Base-by-base conservation (phyloP, 2,888 invertebrate genomes). In the Thecophora atra region DNA sequence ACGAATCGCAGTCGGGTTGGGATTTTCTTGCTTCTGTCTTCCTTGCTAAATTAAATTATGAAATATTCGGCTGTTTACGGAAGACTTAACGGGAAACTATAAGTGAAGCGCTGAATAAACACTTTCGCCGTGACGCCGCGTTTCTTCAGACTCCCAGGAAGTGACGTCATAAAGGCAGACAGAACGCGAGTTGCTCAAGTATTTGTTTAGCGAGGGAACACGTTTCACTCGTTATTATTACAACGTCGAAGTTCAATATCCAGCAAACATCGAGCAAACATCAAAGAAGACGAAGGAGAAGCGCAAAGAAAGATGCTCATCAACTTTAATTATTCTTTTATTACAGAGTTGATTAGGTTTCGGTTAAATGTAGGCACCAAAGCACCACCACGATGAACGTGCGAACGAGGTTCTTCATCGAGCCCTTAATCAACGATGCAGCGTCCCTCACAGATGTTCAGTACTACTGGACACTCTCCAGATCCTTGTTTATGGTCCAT, bases 41-140 rank as follows among this genome's bases (percentile, higher is more conserved):
- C 73, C 73, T 73, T 67, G 37, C 74, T 24, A 76, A 76, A 77
- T 77, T 73, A 73, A 76, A 75, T 76, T 76, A 76, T 76, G 72
- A 76, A 75, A 75, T 74, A 72, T 72, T 76, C 72, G 68, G 71
- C 44, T 75, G 73, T 75, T 75, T 73, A 63, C 70, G 74, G 70
- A 71, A 71, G 72, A 72, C 74, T 73, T 65, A 63, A 62, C 63
- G 51, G 70, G 63, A 63, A 63, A 70, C 37, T 56, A 62, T 70
- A 62, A 63, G 51, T 63, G 68, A 62, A 70, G 63, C 70, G 51
- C 70, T 63, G 70, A 63, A 52, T 70, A 70, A 70, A 70, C 70
- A 70, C 21, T 56, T 56, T 62, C 56, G 42, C 62, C 70, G 51
- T 62, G 68, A 68, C 44, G 42, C 44, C 44, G 28, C 19, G 19